Percentiles rank a stretch among this genome's conserved stretches.
These are phyloP conservation scores for Cacatua alba DNA, from an alignment of 2,113 vertebrate species.

Conservation along the genomic window DNA sequence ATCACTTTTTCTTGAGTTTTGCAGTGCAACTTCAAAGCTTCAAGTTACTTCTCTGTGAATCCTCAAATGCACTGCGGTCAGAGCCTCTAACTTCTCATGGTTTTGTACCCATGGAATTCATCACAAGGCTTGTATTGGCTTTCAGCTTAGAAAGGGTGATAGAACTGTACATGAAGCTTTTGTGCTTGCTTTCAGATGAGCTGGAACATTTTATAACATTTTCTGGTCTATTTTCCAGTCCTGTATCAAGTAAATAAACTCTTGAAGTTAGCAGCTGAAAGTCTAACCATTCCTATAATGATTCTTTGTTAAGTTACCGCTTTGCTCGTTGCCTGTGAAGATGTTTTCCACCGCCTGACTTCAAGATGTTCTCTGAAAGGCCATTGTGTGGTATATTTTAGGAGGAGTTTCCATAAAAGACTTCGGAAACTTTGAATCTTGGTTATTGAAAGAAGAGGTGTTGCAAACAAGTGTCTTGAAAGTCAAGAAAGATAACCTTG, in stretches of 20 bases:
- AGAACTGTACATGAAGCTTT: background rate
- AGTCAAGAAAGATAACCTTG: background rate
- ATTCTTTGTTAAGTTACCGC: background rate
- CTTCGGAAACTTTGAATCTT: background rate
- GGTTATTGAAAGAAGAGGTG: background rate
- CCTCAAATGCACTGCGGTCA: background rate
- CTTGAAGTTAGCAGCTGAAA: constrained; percentile 25
- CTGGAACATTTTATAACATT: background rate
- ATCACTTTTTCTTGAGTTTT: background rate
- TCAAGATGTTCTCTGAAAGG: background rate
- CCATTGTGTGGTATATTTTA: background rate
- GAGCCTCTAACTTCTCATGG: background rate
- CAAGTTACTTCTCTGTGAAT: background rate
- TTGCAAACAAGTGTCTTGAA: background rate
- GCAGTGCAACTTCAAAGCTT: background rate
- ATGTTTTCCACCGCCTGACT: background rate
- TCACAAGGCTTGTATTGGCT: background rate
- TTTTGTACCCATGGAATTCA: background rate
- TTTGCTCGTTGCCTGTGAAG: constrained; percentile 5
- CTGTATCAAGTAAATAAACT: background rate
- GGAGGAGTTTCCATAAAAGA: background rate
- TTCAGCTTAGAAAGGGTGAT: background rate
- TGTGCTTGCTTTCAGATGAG: background rate
- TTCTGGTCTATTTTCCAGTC: constrained; percentile 28
- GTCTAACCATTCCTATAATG: background rate